Evolutionary conservation across 2,113 vertebrate species (phyloP), one percentile per base, ranked within the genome.

Genomic region (Zeus faber): DNA sequence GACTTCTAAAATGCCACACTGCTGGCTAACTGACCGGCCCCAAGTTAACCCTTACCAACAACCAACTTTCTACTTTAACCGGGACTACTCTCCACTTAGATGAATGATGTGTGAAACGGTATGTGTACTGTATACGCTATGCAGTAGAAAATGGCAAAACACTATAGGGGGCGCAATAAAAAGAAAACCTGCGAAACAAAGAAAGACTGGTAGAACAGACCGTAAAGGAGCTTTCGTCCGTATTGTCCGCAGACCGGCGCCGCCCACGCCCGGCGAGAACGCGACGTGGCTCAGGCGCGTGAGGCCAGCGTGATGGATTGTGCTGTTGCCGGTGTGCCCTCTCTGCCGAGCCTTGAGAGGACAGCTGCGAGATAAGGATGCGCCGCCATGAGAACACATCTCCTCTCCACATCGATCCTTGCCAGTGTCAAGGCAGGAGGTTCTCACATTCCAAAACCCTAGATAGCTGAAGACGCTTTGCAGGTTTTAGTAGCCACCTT

Each of bases 351-450:
- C 56, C 77, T 77, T 2, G 67, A 69, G 66, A 72, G 71, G 85
- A 84, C 77, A 82, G 76, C 72, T 65, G 75, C 62, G 63, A 77
- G 85, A 89, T 89, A 89, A 88, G 85, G 58, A 80, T 41, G 59
- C 65, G 54, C 57, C 55, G 66, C 33, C 73, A 77, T 65, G 72
- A 78, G 75, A 72, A 57, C 72, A 74, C 67, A 71, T 76, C 79
- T 76, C 70, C 67, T 62, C 69, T 67, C 67, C 67, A 74, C 72
- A 85, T 86, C 80, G 67, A 83, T 81, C 75, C 72, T 62, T 18
- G 1, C 74, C 46, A 16, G 75, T 72, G 80, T 73, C 69, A 24
- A 71, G 74, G 82, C 81, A 81, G 83, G 79, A 76, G 83, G 84
- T 87, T 81, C 69, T 84, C 80, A 82, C 74, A 77, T 76, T 57